These are phyloP conservation scores for Suncus etruscus DNA, from an alignment of 2,113 vertebrate species.

Conservation along the genomic window DNA sequence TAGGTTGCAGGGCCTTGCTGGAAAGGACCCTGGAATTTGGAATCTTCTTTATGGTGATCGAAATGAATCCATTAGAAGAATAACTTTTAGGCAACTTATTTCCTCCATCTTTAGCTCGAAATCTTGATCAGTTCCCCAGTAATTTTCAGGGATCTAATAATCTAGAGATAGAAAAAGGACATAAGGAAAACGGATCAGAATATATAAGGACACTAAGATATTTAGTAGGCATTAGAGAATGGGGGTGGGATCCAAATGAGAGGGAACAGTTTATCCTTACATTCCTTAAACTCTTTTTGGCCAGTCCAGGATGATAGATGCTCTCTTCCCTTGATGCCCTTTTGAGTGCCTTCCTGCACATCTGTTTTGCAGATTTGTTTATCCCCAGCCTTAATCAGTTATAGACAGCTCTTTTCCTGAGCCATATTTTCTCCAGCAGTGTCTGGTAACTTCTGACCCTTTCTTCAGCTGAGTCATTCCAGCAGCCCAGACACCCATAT, in stretches of 20 bases:
- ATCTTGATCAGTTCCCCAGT: conserved; percentile 13
- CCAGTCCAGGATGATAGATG: conserved; percentile 22
- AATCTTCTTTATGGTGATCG: conserved; percentile 56
- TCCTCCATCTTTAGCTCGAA: conserved; percentile 44
- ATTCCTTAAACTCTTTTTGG: background rate
- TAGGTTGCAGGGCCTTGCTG: conserved; percentile 73
- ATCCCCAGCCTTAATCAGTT: background rate
- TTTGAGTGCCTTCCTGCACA: background rate
- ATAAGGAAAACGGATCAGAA: background rate
- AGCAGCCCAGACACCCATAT: too few species aligned
- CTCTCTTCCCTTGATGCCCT: background rate
- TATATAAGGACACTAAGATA: background rate
- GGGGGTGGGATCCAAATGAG: background rate
- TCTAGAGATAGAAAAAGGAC: conserved; percentile 41
- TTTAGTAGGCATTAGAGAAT: background rate
- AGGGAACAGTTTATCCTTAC: conserved; percentile 22
- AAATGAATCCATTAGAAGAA: conserved; percentile 37
- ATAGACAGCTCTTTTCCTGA: background rate
- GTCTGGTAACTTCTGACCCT: background rate
- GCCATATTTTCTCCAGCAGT: background rate
- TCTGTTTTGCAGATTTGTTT: background rate
- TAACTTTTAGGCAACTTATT: conserved; percentile 50
- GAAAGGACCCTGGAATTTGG: background rate
- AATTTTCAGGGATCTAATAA: conserved; percentile 13
- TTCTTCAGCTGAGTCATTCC: background rate